Percentiles rank a stretch among this genome's conserved stretches.
Evolutionary conservation across 2,888 invertebrate species (phyloP).

Genomic region (Clostera curtula): DNA sequence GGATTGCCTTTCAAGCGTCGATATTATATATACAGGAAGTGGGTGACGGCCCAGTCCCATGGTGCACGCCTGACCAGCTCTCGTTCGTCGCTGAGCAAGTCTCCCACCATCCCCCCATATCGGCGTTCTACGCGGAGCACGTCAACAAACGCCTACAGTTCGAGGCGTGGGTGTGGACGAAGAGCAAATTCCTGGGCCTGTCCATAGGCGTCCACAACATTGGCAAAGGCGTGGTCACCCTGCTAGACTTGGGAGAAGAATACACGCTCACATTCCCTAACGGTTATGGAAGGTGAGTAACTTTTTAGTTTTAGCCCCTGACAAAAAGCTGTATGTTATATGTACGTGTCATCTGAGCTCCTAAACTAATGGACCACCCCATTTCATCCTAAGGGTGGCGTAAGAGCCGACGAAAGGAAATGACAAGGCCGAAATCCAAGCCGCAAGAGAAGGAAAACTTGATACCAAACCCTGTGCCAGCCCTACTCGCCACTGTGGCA

Average conservation of each 20-base stretch:
- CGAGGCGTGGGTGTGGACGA: constrained; percentile 98
- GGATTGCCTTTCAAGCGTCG: background rate
- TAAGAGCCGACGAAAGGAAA: no score
- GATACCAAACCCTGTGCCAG: no score
- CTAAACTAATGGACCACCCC: no score
- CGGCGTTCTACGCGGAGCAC: constrained; percentile 99
- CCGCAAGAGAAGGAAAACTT: no score
- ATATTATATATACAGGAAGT: constrained; percentile 50
- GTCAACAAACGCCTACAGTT: constrained; percentile 93
- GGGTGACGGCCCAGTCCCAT: constrained; percentile 91
- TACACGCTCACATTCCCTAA: constrained; percentile 98
- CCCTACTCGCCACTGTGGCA: no score
- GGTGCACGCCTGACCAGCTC: constrained; percentile 91
- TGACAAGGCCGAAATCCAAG: no score
- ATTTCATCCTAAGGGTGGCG: no score
- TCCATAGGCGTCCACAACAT: constrained; percentile 99
- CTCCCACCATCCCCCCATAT: constrained; percentile 99
- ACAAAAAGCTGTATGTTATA: no score
- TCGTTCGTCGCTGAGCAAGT: constrained; percentile 98
- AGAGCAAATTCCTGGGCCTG: constrained; percentile 98
- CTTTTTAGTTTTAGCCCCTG: no score
- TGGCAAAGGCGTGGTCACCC: constrained; percentile 93
- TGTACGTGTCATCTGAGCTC: no score
- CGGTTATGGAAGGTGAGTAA: constrained; percentile 90
- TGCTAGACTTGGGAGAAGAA: constrained; percentile 93